Conservation (phyloP, 1,140 invertebrate species). For the Nasonia giraulti region DNA sequence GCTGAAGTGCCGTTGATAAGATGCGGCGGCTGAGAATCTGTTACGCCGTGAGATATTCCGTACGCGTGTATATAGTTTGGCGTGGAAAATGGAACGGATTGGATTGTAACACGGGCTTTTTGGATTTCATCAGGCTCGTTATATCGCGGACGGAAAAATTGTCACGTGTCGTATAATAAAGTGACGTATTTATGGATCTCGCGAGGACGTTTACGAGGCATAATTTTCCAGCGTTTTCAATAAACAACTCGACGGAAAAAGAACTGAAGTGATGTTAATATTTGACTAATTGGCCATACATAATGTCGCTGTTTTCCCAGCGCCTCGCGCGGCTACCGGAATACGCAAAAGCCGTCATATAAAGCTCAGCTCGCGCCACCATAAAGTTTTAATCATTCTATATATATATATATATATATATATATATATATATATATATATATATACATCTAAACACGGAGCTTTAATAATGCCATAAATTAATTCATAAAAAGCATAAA, state of each 20-base stretch:
- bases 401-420: background rate
- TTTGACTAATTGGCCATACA: background rate
- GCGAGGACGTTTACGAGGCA: no score
- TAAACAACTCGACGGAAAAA: no score
- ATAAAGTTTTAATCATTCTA: slow-evolving; percentile 33
- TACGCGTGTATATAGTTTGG: no score
- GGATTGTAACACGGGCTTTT: no score
- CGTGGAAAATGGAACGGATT: no score
- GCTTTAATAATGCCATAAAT: slow-evolving; percentile 18
- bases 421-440: background rate
- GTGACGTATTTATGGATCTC: no score
- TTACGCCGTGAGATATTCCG: no score
- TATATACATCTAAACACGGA: background rate
- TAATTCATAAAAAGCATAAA: slow-evolving; percentile 24
- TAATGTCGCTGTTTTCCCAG: background rate
- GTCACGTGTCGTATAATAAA: no score
- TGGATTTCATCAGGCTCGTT: no score
- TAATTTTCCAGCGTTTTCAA: no score
- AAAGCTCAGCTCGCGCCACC: background rate
- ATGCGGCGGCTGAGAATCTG: background rate
- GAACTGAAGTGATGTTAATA: background rate
- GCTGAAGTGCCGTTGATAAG: slow-evolving; percentile 38
- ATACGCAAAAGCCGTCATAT: background rate
- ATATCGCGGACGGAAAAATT: no score
- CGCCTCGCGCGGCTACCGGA: background rate